phyloP scores from a whole-genome alignment of 2,113 vertebrate species.

The Rhea pennata region DNA sequence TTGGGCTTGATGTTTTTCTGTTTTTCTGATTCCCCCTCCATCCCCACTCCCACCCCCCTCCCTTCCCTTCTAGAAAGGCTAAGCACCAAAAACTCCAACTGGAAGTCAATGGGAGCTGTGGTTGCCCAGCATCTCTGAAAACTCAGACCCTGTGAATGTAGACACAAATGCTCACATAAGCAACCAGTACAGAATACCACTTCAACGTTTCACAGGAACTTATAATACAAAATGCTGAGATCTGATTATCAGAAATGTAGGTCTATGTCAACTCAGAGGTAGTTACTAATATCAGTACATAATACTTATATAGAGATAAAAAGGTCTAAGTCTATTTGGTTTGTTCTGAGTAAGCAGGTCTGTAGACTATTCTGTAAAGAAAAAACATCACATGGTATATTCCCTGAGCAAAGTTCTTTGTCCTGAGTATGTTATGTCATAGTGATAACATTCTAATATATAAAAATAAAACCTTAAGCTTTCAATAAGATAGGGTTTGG shows the following conservation, averaged over 20 bases:
- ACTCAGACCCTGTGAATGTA: constrained; percentile 63
- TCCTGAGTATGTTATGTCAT: constrained; percentile 94
- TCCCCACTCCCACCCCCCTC: neutral
- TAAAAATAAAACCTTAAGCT: constrained; percentile 84
- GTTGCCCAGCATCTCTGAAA: constrained; percentile 49
- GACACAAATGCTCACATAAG: constrained; percentile 78
- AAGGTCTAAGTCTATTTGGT: constrained; percentile 83
- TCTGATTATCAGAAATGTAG: constrained; percentile 79
- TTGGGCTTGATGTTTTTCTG: constrained; percentile 60
- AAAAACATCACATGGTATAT: constrained; percentile 89
- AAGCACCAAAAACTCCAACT: neutral
- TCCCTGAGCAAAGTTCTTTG: constrained; percentile 99
- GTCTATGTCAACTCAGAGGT: constrained; percentile 92
- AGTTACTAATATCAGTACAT: constrained; percentile 93
- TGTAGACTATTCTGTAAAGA: constrained; percentile 84
- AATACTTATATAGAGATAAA: constrained; percentile 82
- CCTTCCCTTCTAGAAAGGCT: constrained; percentile 40
- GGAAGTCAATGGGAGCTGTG: constrained; percentile 5
- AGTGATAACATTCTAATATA: constrained; percentile 84
- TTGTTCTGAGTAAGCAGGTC: constrained; percentile 82
- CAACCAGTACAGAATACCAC: constrained; percentile 76
- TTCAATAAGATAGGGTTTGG: constrained; percentile 77
- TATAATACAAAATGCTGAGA: constrained; percentile 73
- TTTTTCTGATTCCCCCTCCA: neutral
- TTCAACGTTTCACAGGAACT: constrained; percentile 78